A percentile compares a stretch with the other conserved stretches of the same genome.
These are phyloP conservation scores for Dascillus cervinus DNA, from an alignment of 2,888 invertebrate species.

Conservation along the genomic window DNA sequence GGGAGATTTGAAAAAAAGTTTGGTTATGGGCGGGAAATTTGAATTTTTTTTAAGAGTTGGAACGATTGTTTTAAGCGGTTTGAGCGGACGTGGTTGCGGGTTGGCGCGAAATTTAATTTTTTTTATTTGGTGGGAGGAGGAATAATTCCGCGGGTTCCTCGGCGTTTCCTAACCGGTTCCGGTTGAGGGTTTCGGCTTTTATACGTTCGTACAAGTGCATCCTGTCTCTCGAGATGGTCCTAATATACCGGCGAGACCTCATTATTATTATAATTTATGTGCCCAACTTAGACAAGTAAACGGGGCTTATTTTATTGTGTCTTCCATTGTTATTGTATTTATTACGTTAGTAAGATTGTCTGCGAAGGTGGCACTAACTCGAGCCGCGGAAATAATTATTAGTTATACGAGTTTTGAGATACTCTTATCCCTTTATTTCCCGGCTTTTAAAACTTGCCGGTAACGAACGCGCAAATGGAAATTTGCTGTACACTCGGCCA, in stretches of 20 bases:
- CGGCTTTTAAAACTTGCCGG: too few species aligned
- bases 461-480: too few species aligned
- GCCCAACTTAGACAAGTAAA: slow-evolving; percentile 19
- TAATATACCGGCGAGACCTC: slow-evolving; percentile 21
- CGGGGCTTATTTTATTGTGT: slow-evolving; percentile 18
- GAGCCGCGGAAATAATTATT: slow-evolving; percentile 23
- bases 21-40: too few species aligned
- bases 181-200: slow-evolving; percentile 17
- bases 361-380: slow-evolving; percentile 15
- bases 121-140: too few species aligned
- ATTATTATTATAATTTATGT: slow-evolving; percentile 21
- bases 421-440: slow-evolving; percentile 13
- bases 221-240: slow-evolving; percentile 20
- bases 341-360: slow-evolving; percentile 18
- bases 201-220: slow-evolving; percentile 19
- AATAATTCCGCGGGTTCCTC: slow-evolving; percentile 16
- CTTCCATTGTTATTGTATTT: slow-evolving; percentile 19
- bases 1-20: too few species aligned
- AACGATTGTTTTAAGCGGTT: too few species aligned
- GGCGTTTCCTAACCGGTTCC: slow-evolving; percentile 19
- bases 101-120: too few species aligned
- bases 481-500: too few species aligned
- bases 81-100: too few species aligned
- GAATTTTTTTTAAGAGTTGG: too few species aligned
- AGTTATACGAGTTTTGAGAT: slow-evolving; percentile 23